Evolutionary conservation across 2,113 vertebrate genomes (phyloP).

Genomic region (Cheirogaleus medius): DNA sequence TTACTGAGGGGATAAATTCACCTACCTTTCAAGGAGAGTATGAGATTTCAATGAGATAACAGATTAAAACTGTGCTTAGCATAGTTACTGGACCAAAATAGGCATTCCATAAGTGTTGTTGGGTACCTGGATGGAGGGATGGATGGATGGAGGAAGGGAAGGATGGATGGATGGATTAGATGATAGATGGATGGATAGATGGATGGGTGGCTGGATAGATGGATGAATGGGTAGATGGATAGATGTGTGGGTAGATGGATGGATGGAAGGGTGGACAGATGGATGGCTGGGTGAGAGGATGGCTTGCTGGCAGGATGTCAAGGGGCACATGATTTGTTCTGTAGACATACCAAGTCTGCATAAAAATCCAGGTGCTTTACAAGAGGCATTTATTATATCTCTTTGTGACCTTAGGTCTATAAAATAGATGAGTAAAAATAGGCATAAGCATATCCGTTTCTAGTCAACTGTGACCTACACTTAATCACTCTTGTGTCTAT

Average conservation of each 20-base stretch:
- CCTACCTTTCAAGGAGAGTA: neutral
- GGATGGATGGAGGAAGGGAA: neutral
- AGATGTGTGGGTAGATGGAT: neutral
- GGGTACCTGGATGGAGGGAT: neutral
- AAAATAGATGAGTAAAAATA: neutral
- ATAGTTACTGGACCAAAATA: neutral
- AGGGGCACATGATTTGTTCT: neutral
- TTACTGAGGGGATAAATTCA: neutral
- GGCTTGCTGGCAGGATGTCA: neutral
- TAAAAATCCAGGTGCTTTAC: neutral
- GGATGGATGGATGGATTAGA: neutral
- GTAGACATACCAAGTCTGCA: neutral
- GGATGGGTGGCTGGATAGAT: neutral
- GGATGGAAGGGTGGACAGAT: neutral
- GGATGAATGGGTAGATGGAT: too few relatives aligned
- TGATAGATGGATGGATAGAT: neutral
- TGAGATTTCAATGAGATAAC: neutral
- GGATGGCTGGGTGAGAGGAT: neutral
- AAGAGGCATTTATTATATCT: neutral
- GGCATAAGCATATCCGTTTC: neutral
- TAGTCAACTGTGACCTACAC: neutral
- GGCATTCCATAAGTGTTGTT: neutral
- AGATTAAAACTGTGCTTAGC: neutral
- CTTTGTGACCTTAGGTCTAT: neutral
- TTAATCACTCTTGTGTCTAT: neutral